Percentiles rank a stretch among this genome's conserved stretches.
Evolutionary conservation across 2,113 vertebrate species (phyloP).

Genomic region (Pedionomus torquatus): DNA sequence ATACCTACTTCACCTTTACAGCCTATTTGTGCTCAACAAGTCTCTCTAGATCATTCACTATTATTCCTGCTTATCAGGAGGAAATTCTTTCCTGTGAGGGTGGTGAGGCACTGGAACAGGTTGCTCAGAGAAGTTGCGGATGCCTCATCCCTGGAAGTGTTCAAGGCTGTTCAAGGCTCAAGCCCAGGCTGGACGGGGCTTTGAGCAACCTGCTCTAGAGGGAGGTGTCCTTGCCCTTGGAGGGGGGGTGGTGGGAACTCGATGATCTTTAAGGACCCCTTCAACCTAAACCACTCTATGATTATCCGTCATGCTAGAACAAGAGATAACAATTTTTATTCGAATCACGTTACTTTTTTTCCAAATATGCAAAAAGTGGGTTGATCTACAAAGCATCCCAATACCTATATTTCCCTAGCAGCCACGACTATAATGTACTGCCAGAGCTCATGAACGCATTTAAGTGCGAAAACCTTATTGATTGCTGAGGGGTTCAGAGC

Average conservation of each 20-base stretch:
- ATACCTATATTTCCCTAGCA: not conserved
- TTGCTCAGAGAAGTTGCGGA: not conserved
- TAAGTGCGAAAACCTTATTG: accelerated
- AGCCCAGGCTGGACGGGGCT: not conserved
- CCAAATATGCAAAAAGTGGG: accelerated
- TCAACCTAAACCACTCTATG: not conserved
- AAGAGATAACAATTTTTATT: accelerated
- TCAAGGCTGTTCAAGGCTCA: too few species aligned
- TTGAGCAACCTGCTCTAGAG: not conserved
- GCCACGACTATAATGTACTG: accelerated
- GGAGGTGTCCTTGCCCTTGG: not conserved
- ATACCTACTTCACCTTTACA: not conserved
- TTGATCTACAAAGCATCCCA: not conserved
- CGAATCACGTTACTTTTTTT: accelerated
- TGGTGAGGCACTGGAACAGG: not conserved
- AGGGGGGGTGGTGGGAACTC: not conserved
- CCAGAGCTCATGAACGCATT: accelerated
- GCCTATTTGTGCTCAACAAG: not conserved
- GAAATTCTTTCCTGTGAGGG: not conserved
- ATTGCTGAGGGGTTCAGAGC: not conserved
- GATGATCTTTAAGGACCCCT: not conserved
- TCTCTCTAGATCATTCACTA: not conserved
- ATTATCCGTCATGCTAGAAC: accelerated
- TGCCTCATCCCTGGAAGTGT: not conserved
- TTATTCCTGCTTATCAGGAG: not conserved